Conservation (phyloP, 2,113 vertebrate species). For the Gymnocephalus cernua region DNA sequence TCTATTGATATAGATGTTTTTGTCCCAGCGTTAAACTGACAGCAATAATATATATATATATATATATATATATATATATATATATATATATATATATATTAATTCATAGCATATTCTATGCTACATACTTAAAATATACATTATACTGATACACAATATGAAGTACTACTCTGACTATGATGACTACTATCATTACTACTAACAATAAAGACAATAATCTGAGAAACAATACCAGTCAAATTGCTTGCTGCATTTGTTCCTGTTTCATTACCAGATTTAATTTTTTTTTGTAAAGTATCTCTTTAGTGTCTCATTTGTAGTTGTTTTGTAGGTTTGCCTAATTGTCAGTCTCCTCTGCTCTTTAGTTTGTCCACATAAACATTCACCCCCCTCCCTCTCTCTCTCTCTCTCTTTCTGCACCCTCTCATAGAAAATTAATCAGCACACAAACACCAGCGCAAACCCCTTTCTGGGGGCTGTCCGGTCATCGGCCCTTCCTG, state of each 20-base stretch:
- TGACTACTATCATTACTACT: not conserved
- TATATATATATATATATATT: no score
- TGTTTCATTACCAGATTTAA: not conserved
- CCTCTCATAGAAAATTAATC: conserved; percentile 66
- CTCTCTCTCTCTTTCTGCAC: conserved; percentile 17
- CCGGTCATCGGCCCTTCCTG: conserved; percentile 45
- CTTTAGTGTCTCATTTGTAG: not conserved
- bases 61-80: no score
- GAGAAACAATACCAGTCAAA: not conserved
- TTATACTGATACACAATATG: not conserved
- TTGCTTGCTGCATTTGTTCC: not conserved
- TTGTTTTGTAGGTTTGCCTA: conserved; percentile 33
- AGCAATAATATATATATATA: no score
- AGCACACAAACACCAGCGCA: conserved; percentile 23
- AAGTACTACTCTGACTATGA: not conserved
- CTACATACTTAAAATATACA: no score
- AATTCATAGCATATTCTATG: no score
- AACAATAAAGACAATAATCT: not conserved
- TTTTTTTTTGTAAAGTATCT: not conserved
- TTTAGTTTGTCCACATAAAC: conserved; percentile 27
- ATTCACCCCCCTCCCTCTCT: not conserved
- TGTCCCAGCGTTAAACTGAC: no score
- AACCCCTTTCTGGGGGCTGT: conserved; percentile 40
- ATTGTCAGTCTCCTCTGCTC: conserved; percentile 52
- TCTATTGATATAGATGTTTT: no score